Evolutionary conservation across 2,113 vertebrate genomes (phyloP), one percentile per base, ranked within the genome.

Genomic region (Oryzias curvinotus): DNA sequence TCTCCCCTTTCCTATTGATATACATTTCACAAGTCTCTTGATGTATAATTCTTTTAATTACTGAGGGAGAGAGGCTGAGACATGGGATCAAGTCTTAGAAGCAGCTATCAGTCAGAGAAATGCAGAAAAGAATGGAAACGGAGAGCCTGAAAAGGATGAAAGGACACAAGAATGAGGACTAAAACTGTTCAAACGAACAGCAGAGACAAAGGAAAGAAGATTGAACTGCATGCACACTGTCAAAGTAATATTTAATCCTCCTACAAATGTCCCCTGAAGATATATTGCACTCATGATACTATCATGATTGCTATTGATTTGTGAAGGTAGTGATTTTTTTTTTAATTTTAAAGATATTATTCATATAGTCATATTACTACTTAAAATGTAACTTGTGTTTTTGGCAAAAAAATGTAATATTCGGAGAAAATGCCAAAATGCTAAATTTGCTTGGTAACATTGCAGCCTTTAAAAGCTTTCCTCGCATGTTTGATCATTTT

Each of bases 21-120:
- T 77, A 69, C 78, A 80, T 80, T 79, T 84, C 67, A 82, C 18
- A 69, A 28, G 57, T 36, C 67, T 57, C 64, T 78, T 84, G 72
- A 85, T 86, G 71, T 81, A 82, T 77, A 81, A 84, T 86, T 83
- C 78, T 74, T 81, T 90, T 86, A 70, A 85, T 90, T 75, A 77
- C 55, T 53, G 57, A 57, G 56, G 14, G 7, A 56, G 62, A 71
- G 62, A 48, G 56, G 71, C 43, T 45, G 54, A 72, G 50, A 46
- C 3, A 4, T 65, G 57, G 53, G 63, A 81, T 82, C 64, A 62
- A 74, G 75, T 63, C 71, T 72, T 62, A 62, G 61, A 56, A 73
- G 77, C 72, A 74, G 68, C 77, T 77, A 60, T 76, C 78, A 86
- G n/a, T 86, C 80, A 80, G 14, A 36, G 61, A 26, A 66, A 23